Evolutionary conservation across 2,888 invertebrate species (phyloP), one percentile per base, ranked within the genome.

Genomic region (Flexamia atlantica): DNA sequence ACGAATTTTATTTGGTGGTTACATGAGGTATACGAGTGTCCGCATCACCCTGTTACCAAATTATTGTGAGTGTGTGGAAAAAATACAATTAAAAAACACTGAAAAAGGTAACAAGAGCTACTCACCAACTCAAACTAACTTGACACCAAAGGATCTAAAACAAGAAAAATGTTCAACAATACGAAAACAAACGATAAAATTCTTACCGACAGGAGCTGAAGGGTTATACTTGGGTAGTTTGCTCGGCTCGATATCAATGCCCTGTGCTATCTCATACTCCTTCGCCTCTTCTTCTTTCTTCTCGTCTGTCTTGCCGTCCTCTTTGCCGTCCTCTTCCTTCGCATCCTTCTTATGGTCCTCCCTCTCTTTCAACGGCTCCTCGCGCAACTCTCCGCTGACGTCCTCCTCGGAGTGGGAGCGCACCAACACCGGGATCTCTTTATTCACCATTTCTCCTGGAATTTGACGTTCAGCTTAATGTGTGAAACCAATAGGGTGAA

Each of bases 261-360:
- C 40, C 32, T 72, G 70, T 1, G 79, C 50, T 2, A 36, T 50
- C 20, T 82, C 50, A 30, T 68, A 3, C 9, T 68, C 68, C 42
- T 89, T 89, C 70, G 89, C 89, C 84, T 88, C 89, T 86, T 88
- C 90, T n/a, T 90, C 90, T 60, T 85, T 88, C 80, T 90, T 91
- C 7, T 88, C 89, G 20, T 89, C 90, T 23, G 90, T 90, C 68
- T 90, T 89, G 17, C 91, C 91, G 68, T 87, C 87, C 89, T 91
- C 92, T 57, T 89, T 88, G 86, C 92, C 92, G 86, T 92, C 92
- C 12, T 90, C 92, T 86, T 92, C 92, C 14, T 90, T 91, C 88
- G 88, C 91, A 90, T 91, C 91, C 92, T 91, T 91, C 92, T 92
- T 91, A 2, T 89, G 88, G 87, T 90, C 91, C 42, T 91, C 90